Percentiles rank a stretch among this genome's conserved stretches.
Conservation (phyloP, 1,140 invertebrate genomes). For the Conus betulinus region DNA sequence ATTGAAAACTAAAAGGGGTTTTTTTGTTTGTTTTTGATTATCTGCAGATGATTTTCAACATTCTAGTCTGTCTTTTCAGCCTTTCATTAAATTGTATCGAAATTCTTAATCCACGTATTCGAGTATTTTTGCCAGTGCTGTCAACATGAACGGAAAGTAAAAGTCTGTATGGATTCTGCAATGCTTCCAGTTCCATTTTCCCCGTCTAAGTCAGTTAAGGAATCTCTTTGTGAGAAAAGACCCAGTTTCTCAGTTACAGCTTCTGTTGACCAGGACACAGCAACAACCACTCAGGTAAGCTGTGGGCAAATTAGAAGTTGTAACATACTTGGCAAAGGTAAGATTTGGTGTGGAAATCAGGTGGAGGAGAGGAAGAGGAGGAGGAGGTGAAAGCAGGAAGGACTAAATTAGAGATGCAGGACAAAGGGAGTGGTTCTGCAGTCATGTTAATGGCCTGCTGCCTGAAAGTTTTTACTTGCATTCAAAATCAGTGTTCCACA, state of each 20-base stretch:
- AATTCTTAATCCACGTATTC: not conserved
- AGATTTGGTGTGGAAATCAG: not conserved
- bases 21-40: not conserved
- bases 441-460: too few relatives aligned
- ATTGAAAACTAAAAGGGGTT: not conserved
- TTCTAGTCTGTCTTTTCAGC: too few relatives aligned
- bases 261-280: not conserved
- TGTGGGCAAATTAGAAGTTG: not conserved
- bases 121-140: not conserved
- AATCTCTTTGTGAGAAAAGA: not conserved
- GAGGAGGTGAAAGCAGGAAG: not conserved
- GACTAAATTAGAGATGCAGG: not conserved
- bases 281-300: not conserved
- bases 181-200: not conserved
- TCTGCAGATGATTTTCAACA: not conserved
- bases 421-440: not conserved
- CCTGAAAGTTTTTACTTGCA: too few relatives aligned
- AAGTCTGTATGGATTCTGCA: not conserved
- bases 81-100: not conserved
- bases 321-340: not conserved
- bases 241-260: not conserved
- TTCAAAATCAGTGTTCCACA: too few relatives aligned
- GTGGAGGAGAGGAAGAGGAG: not conserved
- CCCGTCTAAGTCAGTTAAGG: not conserved
- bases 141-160: not conserved